Evolutionary conservation across 2,113 vertebrate genomes (phyloP).

Genomic region (Phodopus roborovskii): DNA sequence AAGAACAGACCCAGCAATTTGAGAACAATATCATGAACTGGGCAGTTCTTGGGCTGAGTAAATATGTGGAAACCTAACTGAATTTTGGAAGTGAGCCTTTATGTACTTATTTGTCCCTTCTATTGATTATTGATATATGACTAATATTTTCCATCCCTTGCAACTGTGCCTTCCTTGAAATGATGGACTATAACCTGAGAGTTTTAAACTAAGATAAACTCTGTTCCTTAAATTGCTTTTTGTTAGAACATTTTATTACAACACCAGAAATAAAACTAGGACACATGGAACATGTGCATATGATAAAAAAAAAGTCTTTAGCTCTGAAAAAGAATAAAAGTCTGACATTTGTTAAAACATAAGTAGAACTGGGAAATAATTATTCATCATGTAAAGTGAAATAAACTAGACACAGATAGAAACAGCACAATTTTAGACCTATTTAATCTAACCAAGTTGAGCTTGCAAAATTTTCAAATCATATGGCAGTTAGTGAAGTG

Average conservation of each 20-base stretch:
- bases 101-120: not conserved
- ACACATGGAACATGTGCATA: not conserved
- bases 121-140: not conserved
- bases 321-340: not conserved
- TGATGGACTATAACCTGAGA: not conserved
- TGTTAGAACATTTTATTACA: not conserved
- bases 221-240: not conserved
- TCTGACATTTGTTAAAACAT: not conserved
- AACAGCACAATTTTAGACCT: not conserved
- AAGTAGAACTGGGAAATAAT: not conserved
- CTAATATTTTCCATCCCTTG: not conserved
- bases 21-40: too few species aligned
- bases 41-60: not conserved
- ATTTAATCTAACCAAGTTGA: not conserved
- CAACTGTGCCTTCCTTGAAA: too few species aligned
- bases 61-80: not conserved
- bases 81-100: too few species aligned
- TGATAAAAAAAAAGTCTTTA: not conserved
- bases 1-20: too few species aligned
- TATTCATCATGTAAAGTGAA: not conserved
- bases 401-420: not conserved
- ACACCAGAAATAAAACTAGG: not conserved
- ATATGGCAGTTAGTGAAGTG: not conserved
- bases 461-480: not conserved
- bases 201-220: not conserved